These are phyloP conservation scores for Micrasema longulum DNA, from an alignment of 1,140 invertebrate genomes.

Conservation along the genomic window DNA sequence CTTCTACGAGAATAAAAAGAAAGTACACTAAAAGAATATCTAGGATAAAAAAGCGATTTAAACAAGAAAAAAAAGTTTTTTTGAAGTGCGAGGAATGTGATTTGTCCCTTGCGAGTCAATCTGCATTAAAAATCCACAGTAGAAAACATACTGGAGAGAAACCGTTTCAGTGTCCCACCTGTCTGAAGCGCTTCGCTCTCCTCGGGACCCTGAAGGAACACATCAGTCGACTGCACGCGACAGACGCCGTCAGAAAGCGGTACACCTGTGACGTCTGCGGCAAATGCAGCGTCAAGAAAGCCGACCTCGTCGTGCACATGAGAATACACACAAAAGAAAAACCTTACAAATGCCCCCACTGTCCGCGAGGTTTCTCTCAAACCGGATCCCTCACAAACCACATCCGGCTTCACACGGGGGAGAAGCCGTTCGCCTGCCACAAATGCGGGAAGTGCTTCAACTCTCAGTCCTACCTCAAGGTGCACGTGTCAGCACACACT, in stretches of 20 bases:
- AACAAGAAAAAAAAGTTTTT: no score
- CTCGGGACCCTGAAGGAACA: neutral
- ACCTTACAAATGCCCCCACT: no score
- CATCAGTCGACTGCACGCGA: neutral
- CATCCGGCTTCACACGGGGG: slow-evolving; percentile 90
- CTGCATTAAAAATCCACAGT: neutral
- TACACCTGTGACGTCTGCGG: neutral
- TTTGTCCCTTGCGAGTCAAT: no score
- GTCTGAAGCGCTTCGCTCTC: neutral
- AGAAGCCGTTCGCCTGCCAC: slow-evolving; percentile 87
- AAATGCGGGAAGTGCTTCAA: slow-evolving; percentile 63
- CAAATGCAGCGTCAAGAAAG: neutral
- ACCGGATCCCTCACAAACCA: slow-evolving; percentile 63
- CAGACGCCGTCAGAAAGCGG: no score
- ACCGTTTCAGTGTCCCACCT: neutral
- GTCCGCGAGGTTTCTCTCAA: no score
- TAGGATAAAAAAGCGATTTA: no score
- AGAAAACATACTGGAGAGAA: neutral
- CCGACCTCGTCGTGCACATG: no score
- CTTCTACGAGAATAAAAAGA: no score
- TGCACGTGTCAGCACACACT: no score
- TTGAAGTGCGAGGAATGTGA: no score
- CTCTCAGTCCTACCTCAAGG: slow-evolving; percentile 47
- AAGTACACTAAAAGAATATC: no score
- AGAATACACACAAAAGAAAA: no score